These are phyloP conservation scores for Epirrita christyi DNA, from an alignment of 2,888 invertebrate genomes.

Conservation along the genomic window DNA sequence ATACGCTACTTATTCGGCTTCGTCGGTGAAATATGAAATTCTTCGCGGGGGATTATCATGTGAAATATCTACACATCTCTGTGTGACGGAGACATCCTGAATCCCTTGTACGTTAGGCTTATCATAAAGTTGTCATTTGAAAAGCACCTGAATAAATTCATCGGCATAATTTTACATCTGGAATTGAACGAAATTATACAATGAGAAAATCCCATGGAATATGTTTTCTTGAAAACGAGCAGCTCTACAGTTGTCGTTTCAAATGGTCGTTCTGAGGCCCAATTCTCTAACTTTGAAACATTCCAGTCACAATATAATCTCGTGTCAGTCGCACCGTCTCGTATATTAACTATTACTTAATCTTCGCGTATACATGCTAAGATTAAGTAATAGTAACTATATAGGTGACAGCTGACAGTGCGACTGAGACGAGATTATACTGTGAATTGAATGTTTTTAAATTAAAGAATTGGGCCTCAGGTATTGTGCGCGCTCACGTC, in stretches of 20 bases:
- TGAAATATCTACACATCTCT: conserved; percentile 45
- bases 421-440: too few relatives aligned
- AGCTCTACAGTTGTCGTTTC: conserved; percentile 26
- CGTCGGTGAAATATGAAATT: conserved; percentile 77
- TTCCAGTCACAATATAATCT: too few relatives aligned
- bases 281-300: too few relatives aligned
- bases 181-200: not conserved
- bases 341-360: too few relatives aligned
- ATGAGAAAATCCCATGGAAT: not conserved
- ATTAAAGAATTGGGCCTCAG: too few relatives aligned
- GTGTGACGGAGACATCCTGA: conserved; percentile 33
- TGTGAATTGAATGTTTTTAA: too few relatives aligned
- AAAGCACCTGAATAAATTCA: conserved; percentile 11
- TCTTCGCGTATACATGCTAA: too few relatives aligned
- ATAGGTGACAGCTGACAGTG: too few relatives aligned
- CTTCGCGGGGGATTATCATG: conserved; percentile 66
- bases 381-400: too few relatives aligned
- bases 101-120: conserved; percentile 28
- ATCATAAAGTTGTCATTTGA: conserved; percentile 34
- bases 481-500: conserved; percentile 36
- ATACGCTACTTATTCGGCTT: conserved; percentile 76
- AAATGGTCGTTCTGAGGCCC: conserved; percentile 32
- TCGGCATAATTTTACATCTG: conserved; percentile 8
- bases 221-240: conserved; percentile 19
- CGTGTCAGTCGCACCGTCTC: too few relatives aligned